phyloP scores from a whole-genome alignment of 2,888 invertebrate species.

The Oxyscelio sp. region DNA sequence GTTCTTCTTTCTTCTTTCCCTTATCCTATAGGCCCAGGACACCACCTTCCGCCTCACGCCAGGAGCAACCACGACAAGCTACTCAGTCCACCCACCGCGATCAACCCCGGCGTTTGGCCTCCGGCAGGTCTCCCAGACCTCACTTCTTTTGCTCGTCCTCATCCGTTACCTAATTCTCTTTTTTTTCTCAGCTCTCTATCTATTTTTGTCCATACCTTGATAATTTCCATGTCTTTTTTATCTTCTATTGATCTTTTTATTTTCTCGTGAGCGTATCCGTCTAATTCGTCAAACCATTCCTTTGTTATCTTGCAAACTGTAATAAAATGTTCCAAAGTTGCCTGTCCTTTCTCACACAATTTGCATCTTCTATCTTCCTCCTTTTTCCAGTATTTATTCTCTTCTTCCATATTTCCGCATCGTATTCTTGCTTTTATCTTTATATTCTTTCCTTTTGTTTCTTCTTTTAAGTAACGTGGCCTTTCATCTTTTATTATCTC shows the following conservation, averaged over 20 bases:
- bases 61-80: not conserved
- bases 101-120: not conserved
- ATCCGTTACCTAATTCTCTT: too few relatives aligned
- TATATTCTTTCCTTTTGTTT: not conserved
- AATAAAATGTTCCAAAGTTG: conserved; percentile 2
- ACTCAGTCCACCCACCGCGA: not conserved
- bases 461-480: conserved; percentile 23
- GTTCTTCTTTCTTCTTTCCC: too few relatives aligned
- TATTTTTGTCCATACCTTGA: not conserved
- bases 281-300: conserved; percentile 36
- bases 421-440: conserved; percentile 42
- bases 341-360: conserved; percentile 5
- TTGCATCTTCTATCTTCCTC: conserved; percentile 1
- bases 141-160: too few relatives aligned
- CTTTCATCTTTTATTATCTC: not conserved
- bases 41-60: too few relatives aligned
- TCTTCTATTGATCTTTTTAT: not conserved
- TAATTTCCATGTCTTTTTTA: not conserved
- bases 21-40: too few relatives aligned
- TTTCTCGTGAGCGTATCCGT: not conserved
- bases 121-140: not conserved
- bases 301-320: conserved; percentile 20
- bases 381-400: conserved; percentile 17
- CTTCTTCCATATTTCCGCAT: too few relatives aligned
- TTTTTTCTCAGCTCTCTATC: not conserved